phyloP scores from a whole-genome alignment of 2,888 invertebrate species.

The Belgica antarctica region DNA sequence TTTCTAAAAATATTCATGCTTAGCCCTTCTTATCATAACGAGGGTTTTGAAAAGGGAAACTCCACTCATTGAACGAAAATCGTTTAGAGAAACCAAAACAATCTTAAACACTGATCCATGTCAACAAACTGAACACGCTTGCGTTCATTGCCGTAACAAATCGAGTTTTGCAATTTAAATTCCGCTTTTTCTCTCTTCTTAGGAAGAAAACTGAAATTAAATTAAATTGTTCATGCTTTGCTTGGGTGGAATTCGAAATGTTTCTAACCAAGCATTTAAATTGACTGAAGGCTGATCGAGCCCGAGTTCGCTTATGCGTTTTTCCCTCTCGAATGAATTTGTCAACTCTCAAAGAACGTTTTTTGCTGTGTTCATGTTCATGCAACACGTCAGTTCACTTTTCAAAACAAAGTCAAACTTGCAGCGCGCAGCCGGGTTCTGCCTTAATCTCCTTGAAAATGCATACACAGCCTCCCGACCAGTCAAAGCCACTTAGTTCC shows the following conservation, averaged over 20 bases:
- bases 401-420: not conserved
- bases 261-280: not conserved
- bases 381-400: not conserved
- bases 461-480: not conserved
- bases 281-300: conserved; percentile 2
- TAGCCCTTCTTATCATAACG: not conserved
- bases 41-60: not conserved
- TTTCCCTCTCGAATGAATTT: conserved; percentile 1
- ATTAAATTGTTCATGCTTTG: not conserved
- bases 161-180: conserved; percentile 3
- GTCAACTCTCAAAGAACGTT: conserved; percentile 5
- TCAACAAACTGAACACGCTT: not conserved
- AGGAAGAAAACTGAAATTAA: not conserved
- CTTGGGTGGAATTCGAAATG: not conserved
- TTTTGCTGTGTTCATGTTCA: not conserved
- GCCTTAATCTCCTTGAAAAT: not conserved
- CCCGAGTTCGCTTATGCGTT: not conserved
- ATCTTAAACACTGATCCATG: not conserved
- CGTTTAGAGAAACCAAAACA: not conserved
- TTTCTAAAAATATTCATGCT: not conserved
- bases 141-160: not conserved
- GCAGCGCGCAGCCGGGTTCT: not conserved
- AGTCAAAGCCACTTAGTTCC: not conserved
- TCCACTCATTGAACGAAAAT: not conserved
- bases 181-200: not conserved